Conservation (phyloP, 2,888 invertebrate genomes). For the Tetanocera ferruginea region DNA sequence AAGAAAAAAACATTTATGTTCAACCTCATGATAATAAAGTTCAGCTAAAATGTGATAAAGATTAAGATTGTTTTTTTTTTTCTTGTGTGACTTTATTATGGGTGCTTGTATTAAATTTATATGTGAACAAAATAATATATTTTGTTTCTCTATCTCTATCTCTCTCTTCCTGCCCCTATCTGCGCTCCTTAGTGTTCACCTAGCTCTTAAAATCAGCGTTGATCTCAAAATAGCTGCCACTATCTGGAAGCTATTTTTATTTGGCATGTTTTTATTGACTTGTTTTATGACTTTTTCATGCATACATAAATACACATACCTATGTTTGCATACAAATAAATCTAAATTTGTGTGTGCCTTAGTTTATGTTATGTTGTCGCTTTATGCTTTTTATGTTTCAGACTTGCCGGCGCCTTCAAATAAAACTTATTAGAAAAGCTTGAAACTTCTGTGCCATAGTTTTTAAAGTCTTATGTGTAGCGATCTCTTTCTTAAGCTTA, state of each 20-base stretch:
- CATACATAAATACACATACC: too few relatives aligned
- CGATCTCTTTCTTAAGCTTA: neutral
- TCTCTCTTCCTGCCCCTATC: too few relatives aligned
- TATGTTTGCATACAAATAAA: too few relatives aligned
- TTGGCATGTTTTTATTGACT: too few relatives aligned
- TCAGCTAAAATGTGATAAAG: conserved; percentile 20
- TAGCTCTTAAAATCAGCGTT: too few relatives aligned
- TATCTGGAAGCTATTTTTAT: too few relatives aligned
- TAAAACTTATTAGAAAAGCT: neutral
- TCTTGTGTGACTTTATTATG: neutral
- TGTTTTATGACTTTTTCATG: too few relatives aligned
- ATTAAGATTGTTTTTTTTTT: conserved; percentile 2
- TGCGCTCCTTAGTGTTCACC: neutral
- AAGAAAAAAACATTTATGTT: neutral
- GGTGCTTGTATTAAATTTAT: neutral
- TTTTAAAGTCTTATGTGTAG: neutral
- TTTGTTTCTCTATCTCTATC: too few relatives aligned
- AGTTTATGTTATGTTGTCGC: too few relatives aligned
- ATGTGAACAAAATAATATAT: neutral
- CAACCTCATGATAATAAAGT: conserved; percentile 25
- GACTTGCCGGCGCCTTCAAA: neutral
- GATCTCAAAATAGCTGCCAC: too few relatives aligned
- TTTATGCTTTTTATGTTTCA: neutral
- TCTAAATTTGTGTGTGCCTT: too few relatives aligned
- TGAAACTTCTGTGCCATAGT: too few relatives aligned